Evolutionary conservation across 1,140 invertebrate species (phyloP), one percentile per base, ranked within the genome.

Genomic region (Archivesica marissinica): DNA sequence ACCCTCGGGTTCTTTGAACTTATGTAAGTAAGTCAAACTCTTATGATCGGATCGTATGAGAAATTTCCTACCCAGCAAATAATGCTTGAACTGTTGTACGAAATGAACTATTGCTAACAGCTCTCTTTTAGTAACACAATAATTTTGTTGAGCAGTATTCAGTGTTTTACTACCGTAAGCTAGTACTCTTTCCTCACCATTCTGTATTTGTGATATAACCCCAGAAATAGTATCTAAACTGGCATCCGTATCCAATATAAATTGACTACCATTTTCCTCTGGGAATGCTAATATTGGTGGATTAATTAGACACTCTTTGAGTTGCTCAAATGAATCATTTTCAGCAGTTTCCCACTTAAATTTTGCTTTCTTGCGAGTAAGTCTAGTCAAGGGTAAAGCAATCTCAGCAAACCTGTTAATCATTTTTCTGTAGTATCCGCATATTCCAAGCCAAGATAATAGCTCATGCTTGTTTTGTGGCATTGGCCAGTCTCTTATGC

Each of bases 1-100:
- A 2, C 81, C 78, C 50, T 86, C 76, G 9, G 78, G 85, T 17
- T 88, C 50, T 30, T 82, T 86, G 59, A 85, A 79, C 38, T 41
- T 72, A 4, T 44, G 59, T 25, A 83, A 64, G 39, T 74, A 82
- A 23, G 39, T 76, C 15, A 88, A 38, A 33, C 61, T 66, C 30
- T 68, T 80, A 35, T 80, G 61, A 38, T 80, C 77, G 15, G 77
- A 47, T 25, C 77, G 50, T 2, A 80, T 66, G 13, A 80, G 1
- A 23, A 80, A 66, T 33, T 68, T 64, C 38, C 35, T 79, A 23
- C 76, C 76, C 30, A 64, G 30, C 50, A 79, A 44, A 38, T 79
- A 79, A 30, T 64, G 76, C 47, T 64, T 76, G 23, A 56, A 76
- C 17, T 6, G 7, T 35, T 76, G 74, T 39, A 76, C 74, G 59